These are phyloP conservation scores for Leptopilina boulardi DNA, from an alignment of 1,140 invertebrate species.

Conservation along the genomic window DNA sequence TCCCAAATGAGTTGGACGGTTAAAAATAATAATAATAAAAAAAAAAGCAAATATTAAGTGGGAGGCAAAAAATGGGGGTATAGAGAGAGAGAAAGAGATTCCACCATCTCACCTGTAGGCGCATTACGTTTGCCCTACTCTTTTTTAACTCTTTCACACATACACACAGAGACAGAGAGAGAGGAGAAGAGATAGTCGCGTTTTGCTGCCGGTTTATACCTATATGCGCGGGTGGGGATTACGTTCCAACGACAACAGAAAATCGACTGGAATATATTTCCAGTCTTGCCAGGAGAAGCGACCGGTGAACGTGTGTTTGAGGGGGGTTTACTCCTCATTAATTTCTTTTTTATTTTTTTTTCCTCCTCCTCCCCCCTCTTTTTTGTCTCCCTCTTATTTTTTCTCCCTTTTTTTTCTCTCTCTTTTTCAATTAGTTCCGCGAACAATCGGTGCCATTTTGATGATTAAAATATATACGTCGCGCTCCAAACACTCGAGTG, in stretches of 20 bases:
- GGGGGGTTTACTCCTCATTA: no score
- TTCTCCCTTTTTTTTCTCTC: neutral
- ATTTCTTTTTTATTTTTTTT: no score
- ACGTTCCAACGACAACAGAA: conserved; percentile 47
- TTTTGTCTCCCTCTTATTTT: neutral
- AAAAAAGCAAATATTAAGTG: neutral
- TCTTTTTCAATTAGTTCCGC: conserved; percentile 1
- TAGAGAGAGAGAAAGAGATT: conserved; percentile 38
- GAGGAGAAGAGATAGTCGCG: conserved; percentile 29
- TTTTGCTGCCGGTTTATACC: conserved; percentile 41
- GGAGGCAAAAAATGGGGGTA: conserved; percentile 24
- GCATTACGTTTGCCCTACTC: conserved; percentile 67
- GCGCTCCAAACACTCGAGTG: neutral
- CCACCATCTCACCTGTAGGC: conserved; percentile 63
- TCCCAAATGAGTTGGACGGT: neutral
- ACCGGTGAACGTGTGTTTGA: conserved; percentile 21
- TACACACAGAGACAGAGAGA: neutral
- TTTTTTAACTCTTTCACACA: conserved; percentile 25
- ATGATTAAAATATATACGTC: no score
- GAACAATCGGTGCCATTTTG: neutral
- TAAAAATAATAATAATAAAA: no score
- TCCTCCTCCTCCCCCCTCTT: no score
- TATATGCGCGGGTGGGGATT: conserved; percentile 50
- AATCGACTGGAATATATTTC: conserved; percentile 32
- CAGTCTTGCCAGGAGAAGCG: conserved; percentile 28